Percentiles rank a stretch among this genome's conserved stretches.
Conservation (phyloP, 2,797 vertebrate genomes). For the Protonibea diacanthus region DNA sequence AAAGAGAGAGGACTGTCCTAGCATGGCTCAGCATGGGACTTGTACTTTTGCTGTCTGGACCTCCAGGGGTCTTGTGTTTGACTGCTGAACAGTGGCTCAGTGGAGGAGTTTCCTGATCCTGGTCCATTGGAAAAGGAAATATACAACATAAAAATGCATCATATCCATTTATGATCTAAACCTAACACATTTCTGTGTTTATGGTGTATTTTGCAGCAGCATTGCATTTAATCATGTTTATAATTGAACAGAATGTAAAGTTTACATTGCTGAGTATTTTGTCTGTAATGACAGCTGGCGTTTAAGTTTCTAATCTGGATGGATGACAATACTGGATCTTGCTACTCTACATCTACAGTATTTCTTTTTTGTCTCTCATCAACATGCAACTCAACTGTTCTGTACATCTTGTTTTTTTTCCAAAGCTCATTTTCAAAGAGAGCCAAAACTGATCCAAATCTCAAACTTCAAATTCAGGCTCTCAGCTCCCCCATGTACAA, state of each 20-base stretch:
- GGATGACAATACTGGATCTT: slow-evolving; percentile 36
- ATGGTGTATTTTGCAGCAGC: slow-evolving; percentile 16
- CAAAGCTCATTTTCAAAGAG: background rate
- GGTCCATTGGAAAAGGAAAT: background rate
- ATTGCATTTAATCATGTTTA: slow-evolving; percentile 40
- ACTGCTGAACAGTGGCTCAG: slow-evolving; percentile 22
- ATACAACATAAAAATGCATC: background rate
- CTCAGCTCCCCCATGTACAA: background rate
- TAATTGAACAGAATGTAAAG: slow-evolving; percentile 59
- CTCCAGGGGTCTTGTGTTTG: slow-evolving; percentile 49
- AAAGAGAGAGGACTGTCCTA: slow-evolving; percentile 44
- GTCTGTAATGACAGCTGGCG: slow-evolving; percentile 55
- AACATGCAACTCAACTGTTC: slow-evolving; percentile 22
- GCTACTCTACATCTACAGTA: slow-evolving; percentile 40
- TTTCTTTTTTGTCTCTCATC: slow-evolving; percentile 31
- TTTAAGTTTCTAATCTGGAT: slow-evolving; percentile 54
- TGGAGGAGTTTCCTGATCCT: slow-evolving; percentile 1
- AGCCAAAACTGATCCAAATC: background rate
- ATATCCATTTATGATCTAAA: background rate
- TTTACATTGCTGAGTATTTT: slow-evolving; percentile 54
- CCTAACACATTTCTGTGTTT: slow-evolving; percentile 1
- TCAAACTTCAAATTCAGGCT: background rate
- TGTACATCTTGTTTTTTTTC: slow-evolving; percentile 5
- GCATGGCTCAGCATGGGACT: slow-evolving; percentile 64
- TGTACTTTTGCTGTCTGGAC: slow-evolving; percentile 72